Conservation (phyloP, 2,797 vertebrate genomes). For the Ptychadena robeensis region DNA sequence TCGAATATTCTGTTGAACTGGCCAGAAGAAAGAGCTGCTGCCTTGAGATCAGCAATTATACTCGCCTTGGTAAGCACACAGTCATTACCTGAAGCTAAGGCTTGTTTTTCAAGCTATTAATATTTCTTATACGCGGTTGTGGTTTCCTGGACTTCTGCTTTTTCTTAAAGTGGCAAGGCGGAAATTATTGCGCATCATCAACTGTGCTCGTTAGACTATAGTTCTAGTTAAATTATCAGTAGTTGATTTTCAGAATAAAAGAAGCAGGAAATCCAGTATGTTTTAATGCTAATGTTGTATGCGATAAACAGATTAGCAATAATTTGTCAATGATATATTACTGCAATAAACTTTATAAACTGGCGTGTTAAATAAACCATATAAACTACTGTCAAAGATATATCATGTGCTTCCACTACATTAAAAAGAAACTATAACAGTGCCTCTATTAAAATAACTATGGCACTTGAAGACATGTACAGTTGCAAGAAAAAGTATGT, state of each 20-base stretch:
- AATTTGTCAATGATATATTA: neutral
- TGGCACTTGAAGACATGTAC: neutral
- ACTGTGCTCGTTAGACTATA: neutral
- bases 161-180: neutral
- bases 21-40: conserved; percentile 22
- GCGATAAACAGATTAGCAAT: neutral
- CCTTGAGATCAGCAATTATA: conserved; percentile 10
- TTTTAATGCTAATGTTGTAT: neutral
- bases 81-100: neutral
- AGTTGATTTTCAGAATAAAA: neutral
- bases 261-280: neutral
- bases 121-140: neutral
- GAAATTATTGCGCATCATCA: neutral
- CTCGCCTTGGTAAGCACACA: conserved; percentile 33
- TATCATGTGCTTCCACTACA: neutral
- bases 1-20: conserved; percentile 26
- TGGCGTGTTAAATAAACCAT: neutral
- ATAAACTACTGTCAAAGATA: neutral
- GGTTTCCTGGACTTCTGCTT: conserved; percentile 6
- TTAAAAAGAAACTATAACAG: too few species aligned
- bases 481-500: too few species aligned
- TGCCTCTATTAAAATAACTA: too few species aligned
- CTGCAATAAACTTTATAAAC: neutral
- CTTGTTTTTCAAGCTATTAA: neutral
- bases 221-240: neutral